Evolutionary conservation across 2,113 vertebrate species (phyloP), one percentile per base, ranked within the genome.

Genomic region (Numenius arquata): DNA sequence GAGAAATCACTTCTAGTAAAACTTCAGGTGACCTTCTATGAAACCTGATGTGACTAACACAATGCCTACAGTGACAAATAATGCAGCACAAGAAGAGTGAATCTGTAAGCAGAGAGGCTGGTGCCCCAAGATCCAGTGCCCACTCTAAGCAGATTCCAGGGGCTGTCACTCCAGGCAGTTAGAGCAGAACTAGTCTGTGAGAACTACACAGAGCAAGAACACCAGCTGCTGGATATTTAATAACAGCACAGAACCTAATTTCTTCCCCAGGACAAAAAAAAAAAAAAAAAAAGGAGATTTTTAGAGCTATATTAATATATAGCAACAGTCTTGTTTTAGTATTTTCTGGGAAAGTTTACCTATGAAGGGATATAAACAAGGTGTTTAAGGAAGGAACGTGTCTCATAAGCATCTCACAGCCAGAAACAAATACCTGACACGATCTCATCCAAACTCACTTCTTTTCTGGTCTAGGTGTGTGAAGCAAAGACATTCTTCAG

Each of bases 51-150:
- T 52, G 55, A 50, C 48, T n/a, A 55, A 40, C 36, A 23, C 32
- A 4, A 19, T 1, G 8, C 12, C 74, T 40, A 15, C 29, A 15
- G 4, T 1, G 16, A 30, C 34, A 52, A 41, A 58, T 4, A 6
- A 19, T 0, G 25, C 19, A 48, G 23, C 23, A 50, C 9, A 20
- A 25, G 20, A 23, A 12, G 34, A n/a, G 63, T 3, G 27, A 58
- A 32, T 9, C 58, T 6, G 2, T 13, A n/a, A 53, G 67, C 4
- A 1, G 26, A 1, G 26, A 34, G 52, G n/a, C 34, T 15, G 32
- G 34, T 41, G 48, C 50, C 18, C 19, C 43, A 15, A n/a, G 36
- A 21, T 8, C 23, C 63, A 18, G 43, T 4, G 27, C 27, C 27
- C 34, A 17, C 6, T 5, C 21, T 18, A 29, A 12, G 43, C 30